Conservation (phyloP, 2,888 invertebrate genomes). For the Gymnocheta viridis region DNA sequence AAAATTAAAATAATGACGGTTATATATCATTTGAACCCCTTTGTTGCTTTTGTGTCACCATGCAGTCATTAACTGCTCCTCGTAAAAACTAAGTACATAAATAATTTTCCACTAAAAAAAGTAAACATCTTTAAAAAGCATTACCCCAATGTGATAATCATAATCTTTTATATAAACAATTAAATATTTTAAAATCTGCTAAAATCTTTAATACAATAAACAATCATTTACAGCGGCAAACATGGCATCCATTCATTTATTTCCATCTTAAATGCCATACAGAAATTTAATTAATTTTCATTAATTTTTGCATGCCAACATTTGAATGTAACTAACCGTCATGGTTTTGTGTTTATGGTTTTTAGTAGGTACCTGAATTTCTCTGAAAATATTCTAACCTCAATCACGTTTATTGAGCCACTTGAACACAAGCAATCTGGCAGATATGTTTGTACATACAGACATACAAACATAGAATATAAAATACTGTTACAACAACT, state of each 20-base stretch:
- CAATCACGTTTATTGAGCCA: conserved; percentile 58
- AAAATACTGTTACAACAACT: conserved; percentile 28
- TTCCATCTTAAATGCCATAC: conserved; percentile 29
- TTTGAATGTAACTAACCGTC: background rate
- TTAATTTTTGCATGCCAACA: conserved; percentile 45
- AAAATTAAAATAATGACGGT: no score
- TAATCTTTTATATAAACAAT: no score
- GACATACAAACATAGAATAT: conserved; percentile 8
- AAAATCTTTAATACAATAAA: background rate
- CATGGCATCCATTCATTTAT: conserved; percentile 4
- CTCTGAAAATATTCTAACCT: conserved; percentile 61
- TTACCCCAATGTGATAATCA: no score
- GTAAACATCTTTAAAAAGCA: no score
- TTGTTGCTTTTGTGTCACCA: no score
- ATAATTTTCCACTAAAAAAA: no score
- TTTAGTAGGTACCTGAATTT: conserved; percentile 46
- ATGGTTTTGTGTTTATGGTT: background rate
- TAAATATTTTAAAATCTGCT: background rate
- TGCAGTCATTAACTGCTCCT: no score
- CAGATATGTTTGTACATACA: conserved; percentile 1
- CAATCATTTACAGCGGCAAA: background rate
- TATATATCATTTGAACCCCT: no score
- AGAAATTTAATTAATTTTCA: conserved; percentile 36
- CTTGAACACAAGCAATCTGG: background rate
- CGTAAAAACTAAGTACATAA: no score